Percentiles rank a stretch among this genome's conserved stretches.
Conservation (phyloP, 2,797 vertebrate species). For the Labroides dimidiatus region DNA sequence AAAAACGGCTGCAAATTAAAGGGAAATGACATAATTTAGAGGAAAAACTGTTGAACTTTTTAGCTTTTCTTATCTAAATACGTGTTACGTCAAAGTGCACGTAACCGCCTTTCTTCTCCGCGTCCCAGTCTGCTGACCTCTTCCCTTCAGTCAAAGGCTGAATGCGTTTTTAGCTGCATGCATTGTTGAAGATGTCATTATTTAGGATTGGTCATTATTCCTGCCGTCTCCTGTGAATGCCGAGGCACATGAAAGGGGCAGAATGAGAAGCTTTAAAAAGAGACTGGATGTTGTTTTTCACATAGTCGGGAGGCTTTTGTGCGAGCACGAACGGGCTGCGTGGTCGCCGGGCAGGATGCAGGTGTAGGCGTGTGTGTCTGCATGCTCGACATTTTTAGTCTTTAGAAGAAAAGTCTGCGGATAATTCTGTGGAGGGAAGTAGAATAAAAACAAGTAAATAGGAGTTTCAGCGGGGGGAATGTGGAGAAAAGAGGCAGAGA, state of each 20-base stretch:
- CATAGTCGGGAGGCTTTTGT: constrained; percentile 37
- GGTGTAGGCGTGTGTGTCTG: constrained; percentile 21
- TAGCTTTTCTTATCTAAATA: constrained; percentile 14
- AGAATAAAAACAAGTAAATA: neutral
- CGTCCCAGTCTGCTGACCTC: constrained; percentile 33
- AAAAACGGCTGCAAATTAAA: neutral
- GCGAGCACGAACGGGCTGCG: constrained; percentile 37
- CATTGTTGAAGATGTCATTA: constrained; percentile 62
- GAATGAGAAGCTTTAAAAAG: constrained; percentile 38
- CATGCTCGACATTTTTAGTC: neutral
- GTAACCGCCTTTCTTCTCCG: constrained; percentile 40
- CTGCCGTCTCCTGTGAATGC: constrained; percentile 43
- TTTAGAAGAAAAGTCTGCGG: neutral
- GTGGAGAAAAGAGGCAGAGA: constrained; percentile 2
- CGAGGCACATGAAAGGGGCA: constrained; percentile 42
- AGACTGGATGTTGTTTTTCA: constrained; percentile 5
- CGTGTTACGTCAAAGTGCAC: constrained; percentile 16
- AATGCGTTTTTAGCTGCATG: constrained; percentile 51
- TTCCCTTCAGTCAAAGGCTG: constrained; percentile 51
- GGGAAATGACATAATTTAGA: neutral
- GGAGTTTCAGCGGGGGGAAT: constrained; percentile 7
- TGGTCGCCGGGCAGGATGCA: constrained; percentile 19
- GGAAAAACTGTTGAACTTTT: constrained; percentile 17
- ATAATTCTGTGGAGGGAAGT: constrained; percentile 4
- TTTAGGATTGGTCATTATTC: constrained; percentile 56